Percentiles rank a stretch among this genome's conserved stretches.
Conservation (phyloP, 2,113 vertebrate genomes). For the Strix aluco region DNA sequence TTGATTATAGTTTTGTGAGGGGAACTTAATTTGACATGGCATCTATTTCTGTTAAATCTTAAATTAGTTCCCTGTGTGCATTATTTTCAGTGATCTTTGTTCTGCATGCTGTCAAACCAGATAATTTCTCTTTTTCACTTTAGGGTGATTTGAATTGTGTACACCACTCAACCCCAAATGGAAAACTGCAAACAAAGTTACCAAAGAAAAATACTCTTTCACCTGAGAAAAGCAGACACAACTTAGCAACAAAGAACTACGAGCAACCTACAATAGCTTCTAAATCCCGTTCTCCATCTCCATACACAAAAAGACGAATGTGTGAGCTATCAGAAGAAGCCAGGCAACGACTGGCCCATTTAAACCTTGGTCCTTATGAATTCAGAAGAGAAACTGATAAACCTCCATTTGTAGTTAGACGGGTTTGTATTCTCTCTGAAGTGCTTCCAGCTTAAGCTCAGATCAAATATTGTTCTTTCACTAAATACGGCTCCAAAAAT, state of each 20-base stretch:
- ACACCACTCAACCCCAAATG: constrained; percentile 40
- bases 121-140: constrained; percentile 42
- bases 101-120: not conserved
- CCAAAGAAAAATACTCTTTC: constrained; percentile 55
- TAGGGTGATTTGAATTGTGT: constrained; percentile 54
- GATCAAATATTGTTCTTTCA: constrained; percentile 41
- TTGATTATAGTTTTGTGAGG: not conserved
- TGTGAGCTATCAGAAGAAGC: constrained; percentile 89
- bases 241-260: constrained; percentile 71
- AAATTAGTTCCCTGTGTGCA: not conserved
- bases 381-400: constrained; percentile 90
- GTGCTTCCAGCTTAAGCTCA: constrained; percentile 24
- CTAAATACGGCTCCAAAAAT: constrained; percentile 20
- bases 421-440: constrained; percentile 68
- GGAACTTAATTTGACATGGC: not conserved
- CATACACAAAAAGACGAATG: constrained; percentile 94
- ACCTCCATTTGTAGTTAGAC: constrained; percentile 87
- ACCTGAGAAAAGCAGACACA: constrained; percentile 50
- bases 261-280: constrained; percentile 90
- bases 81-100: not conserved
- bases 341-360: constrained; percentile 85
- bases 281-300: constrained; percentile 85
- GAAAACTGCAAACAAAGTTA: constrained; percentile 51
- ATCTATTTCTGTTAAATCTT: not conserved
- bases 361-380: constrained; percentile 90